A percentile compares a stretch with the other conserved stretches of the same genome.
Conservation (phyloP, 2,797 vertebrate genomes). For the Danio choprae region DNA sequence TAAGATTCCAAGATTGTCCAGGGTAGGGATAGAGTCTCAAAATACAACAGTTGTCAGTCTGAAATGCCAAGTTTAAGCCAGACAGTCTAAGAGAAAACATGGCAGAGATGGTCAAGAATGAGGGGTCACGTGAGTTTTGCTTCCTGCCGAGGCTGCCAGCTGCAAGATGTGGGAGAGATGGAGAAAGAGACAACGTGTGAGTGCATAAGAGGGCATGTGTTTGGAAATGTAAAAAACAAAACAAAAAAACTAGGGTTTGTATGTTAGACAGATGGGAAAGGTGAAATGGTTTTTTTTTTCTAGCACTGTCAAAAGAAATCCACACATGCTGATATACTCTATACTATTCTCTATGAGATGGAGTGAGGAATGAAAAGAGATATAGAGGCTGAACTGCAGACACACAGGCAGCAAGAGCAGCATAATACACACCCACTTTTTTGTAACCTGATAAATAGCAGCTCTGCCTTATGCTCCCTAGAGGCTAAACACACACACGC, state of each 20-base stretch:
- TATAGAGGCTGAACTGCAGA: constrained; percentile 74
- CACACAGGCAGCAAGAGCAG: constrained; percentile 79
- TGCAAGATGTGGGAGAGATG: constrained; percentile 62
- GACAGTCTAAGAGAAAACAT: neutral
- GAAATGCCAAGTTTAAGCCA: neutral
- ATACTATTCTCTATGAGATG: constrained; percentile 10
- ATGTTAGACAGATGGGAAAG: constrained; percentile 52
- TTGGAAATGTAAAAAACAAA: constrained; percentile 8
- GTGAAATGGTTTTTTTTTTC: neutral
- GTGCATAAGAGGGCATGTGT: neutral
- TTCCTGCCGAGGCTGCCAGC: constrained; percentile 72
- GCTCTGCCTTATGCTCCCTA: constrained; percentile 70
- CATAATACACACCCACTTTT: constrained; percentile 78
- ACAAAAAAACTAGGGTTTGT: constrained; percentile 43
- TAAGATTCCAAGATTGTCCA: neutral
- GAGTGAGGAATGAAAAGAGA: constrained; percentile 36
- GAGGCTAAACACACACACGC: constrained; percentile 59
- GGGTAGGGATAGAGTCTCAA: neutral
- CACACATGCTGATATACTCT: constrained; percentile 2
- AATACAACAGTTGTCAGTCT: constrained; percentile 1
- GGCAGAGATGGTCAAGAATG: constrained; percentile 57
- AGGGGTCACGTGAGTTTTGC: constrained; percentile 67
- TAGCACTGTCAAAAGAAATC: neutral
- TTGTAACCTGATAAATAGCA: constrained; percentile 81
- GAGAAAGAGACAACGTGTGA: constrained; percentile 53